Conservation (phyloP, 2,888 invertebrate genomes). For the Eueremaeus valkanovi region DNA sequence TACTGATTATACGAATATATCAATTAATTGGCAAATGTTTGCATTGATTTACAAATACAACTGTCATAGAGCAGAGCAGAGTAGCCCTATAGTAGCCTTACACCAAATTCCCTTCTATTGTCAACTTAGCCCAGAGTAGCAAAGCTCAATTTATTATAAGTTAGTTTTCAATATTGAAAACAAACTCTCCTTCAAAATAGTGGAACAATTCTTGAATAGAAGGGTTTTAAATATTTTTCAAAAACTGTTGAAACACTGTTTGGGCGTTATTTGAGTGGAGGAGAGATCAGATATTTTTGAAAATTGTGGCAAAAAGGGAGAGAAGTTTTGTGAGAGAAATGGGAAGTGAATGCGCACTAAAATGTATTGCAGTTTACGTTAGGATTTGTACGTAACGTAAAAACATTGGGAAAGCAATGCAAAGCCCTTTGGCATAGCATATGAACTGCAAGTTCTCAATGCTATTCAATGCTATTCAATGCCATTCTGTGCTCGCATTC, state of each 20-base stretch:
- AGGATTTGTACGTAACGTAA: background rate
- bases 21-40: background rate
- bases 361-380: background rate
- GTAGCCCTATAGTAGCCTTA: no score
- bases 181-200: no score
- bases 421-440: background rate
- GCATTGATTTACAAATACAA: no score
- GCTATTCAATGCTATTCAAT: background rate
- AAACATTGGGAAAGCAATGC: background rate
- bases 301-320: background rate
- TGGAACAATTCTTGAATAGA: no score
- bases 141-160: no score
- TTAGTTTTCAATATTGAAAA: no score
- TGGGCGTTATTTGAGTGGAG: no score
- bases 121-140: no score
- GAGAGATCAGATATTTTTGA: background rate
- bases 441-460: background rate
- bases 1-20: background rate
- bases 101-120: no score
- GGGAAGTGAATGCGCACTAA: background rate
- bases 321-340: background rate
- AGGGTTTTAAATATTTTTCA: no score
- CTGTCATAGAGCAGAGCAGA: no score
- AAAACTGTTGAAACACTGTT: no score
- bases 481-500: slow-evolving; percentile 5